These are phyloP conservation scores for Zaprionus africanus DNA, from an alignment of 1,140 invertebrate genomes.

Conservation along the genomic window DNA sequence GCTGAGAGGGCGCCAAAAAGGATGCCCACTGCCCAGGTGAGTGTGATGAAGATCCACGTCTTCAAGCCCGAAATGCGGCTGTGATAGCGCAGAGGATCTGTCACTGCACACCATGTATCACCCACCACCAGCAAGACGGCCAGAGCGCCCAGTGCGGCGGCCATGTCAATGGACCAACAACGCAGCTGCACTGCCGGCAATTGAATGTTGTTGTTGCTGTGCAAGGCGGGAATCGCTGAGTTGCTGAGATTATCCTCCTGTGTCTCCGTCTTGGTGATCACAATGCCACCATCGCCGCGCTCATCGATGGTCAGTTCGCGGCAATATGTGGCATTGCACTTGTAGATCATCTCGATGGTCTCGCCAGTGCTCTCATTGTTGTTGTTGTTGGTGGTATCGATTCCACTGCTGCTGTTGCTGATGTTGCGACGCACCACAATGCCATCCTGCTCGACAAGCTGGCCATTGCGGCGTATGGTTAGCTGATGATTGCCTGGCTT, in stretches of 20 bases:
- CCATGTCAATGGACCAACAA: slow-evolving; percentile 83
- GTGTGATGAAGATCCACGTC: slow-evolving; percentile 88
- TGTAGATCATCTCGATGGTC: slow-evolving; percentile 72
- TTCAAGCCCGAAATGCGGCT: slow-evolving; percentile 90
- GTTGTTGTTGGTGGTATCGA: background rate
- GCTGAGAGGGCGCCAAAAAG: slow-evolving; percentile 86
- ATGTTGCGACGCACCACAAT: slow-evolving; percentile 61
- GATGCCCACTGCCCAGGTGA: slow-evolving; percentile 88
- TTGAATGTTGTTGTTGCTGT: slow-evolving; percentile 8
- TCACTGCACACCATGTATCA: slow-evolving; percentile 94
- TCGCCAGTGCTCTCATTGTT: slow-evolving; percentile 42
- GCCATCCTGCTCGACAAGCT: slow-evolving; percentile 75
- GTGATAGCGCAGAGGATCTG: slow-evolving; percentile 93
- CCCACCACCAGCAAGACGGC: slow-evolving; percentile 92
- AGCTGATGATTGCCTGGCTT: slow-evolving; percentile 80
- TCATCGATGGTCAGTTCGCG: slow-evolving; percentile 77
- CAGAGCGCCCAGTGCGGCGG: slow-evolving; percentile 85
- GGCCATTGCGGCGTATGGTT: slow-evolving; percentile 69
- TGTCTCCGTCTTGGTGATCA: slow-evolving; percentile 76
- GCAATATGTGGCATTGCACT: slow-evolving; percentile 74
- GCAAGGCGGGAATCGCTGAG: slow-evolving; percentile 8
- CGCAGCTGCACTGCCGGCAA: slow-evolving; percentile 61
- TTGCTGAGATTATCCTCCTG: slow-evolving; percentile 73
- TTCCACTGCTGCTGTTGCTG: background rate
- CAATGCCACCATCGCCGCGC: slow-evolving; percentile 60